Evolutionary conservation across 2,797 vertebrate species (phyloP), one percentile per base, ranked within the genome.

Genomic region (Eremophila alpestris): DNA sequence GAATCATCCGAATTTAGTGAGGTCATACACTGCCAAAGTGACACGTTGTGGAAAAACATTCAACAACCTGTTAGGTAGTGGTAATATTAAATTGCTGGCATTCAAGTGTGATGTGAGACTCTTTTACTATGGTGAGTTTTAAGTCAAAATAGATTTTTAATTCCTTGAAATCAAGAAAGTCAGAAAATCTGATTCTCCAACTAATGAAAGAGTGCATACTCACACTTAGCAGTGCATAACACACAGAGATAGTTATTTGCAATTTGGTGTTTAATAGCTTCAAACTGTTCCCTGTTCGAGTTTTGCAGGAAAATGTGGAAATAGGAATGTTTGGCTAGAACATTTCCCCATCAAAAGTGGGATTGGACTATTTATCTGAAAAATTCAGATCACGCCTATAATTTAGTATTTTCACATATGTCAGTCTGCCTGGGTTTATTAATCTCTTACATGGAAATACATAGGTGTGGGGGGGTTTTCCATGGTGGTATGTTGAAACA

Each of bases 1-100:
- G n/a, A n/a, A 29, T n/a, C 46, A 0, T 13, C 27, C 5, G 23
- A 17, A 11, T 45, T 59, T 1, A 9, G 34, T 5, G 34, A 13
- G 29, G 8, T 12, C 32, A 0, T 4, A 1, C 26, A 0, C 4
- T 46, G 74, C 52, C 75, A 10, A 38, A 78, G 82, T 19, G 58
- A 36, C 40, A 8, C 56, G n/a, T 36, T 10, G 26, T 51, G 40
- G 22, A 34, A 56, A 51, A 90, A 49, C 27, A 20, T 27, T 17
- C 68, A 54, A 1, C 30, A 40, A 3, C 20, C 30, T 49, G 15
- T 26, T 40, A 21, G 38, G 13, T 30, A 45, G 54, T 24, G n/a
- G 27, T 18, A 10, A 17, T 3, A 21, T n/a, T 36, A 29, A 36
- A 27, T 14, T 13, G 13, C 52, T 84, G 52, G 27, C 24, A 3